Evolutionary conservation across 2,888 invertebrate genomes (phyloP).

Genomic region (Thymelicus sylvestris): DNA sequence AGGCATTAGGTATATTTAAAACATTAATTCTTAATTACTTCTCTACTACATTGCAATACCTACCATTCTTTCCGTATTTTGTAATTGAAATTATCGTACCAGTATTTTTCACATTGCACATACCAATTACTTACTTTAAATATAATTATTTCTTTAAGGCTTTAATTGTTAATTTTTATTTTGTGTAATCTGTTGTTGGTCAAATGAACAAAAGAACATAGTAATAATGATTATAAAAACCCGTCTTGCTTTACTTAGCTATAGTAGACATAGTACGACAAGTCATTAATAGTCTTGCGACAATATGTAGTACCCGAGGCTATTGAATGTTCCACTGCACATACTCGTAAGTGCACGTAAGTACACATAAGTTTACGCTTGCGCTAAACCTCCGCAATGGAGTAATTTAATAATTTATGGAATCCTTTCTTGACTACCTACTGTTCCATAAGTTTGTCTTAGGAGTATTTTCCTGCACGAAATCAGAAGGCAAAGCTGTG

Average conservation of each 20-base stretch:
- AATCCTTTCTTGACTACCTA: constrained; percentile 37
- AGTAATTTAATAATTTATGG: constrained; percentile 37
- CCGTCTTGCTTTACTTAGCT: not conserved
- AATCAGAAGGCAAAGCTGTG: constrained; percentile 25
- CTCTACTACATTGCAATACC: too few relatives aligned
- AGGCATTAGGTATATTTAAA: too few relatives aligned
- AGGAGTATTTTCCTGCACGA: constrained; percentile 32
- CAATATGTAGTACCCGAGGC: constrained; percentile 35
- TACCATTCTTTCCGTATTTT: too few relatives aligned
- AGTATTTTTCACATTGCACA: too few relatives aligned
- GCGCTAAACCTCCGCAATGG: constrained; percentile 37
- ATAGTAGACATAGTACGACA: not conserved
- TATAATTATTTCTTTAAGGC: too few relatives aligned
- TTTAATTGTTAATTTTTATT: too few relatives aligned
- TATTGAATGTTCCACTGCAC: constrained; percentile 36
- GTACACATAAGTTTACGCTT: constrained; percentile 36
- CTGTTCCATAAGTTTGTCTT: constrained; percentile 34
- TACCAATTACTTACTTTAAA: too few relatives aligned
- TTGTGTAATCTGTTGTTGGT: too few relatives aligned
- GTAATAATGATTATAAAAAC: too few relatives aligned
- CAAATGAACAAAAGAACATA: too few relatives aligned
- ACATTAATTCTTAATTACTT: too few relatives aligned
- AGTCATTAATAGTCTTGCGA: constrained; percentile 22
- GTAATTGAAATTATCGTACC: too few relatives aligned
- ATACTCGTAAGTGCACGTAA: constrained; percentile 32